A percentile compares a stretch with the other conserved stretches of the same genome.
Conservation (phyloP, 2,888 invertebrate genomes). For the Mycogona germanica region DNA sequence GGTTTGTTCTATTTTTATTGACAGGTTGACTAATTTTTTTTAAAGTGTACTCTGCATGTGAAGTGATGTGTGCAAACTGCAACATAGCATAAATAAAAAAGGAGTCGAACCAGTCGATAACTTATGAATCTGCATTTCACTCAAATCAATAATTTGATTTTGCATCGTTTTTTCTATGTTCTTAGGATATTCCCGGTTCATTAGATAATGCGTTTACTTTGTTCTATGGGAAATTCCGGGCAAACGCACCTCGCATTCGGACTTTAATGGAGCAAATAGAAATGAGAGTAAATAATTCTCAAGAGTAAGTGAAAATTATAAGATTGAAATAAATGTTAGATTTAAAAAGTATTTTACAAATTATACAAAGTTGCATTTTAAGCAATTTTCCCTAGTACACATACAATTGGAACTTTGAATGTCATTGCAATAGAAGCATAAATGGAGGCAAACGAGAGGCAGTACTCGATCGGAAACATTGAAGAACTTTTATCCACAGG, state of each 20-base stretch:
- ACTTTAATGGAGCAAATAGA: constrained; percentile 73
- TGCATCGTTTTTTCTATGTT: too few relatives aligned
- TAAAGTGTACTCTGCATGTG: not conserved
- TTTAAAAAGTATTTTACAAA: not conserved
- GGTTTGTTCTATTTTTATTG: constrained; percentile 25
- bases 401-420: too few relatives aligned
- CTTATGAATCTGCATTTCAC: too few relatives aligned
- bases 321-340: too few relatives aligned
- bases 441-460: too few relatives aligned
- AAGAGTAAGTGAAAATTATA: constrained; percentile 47
- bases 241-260: constrained; percentile 73
- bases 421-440: too few relatives aligned
- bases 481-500: too few relatives aligned
- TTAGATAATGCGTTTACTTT: constrained; percentile 53
- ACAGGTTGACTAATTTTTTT: not conserved
- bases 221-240: constrained; percentile 88
- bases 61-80: constrained; percentile 16
- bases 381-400: too few relatives aligned
- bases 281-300: constrained; percentile 52
- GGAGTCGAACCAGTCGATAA: too few relatives aligned
- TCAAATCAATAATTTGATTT: too few relatives aligned
- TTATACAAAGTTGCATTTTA: not conserved
- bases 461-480: too few relatives aligned
- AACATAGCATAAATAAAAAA: too few relatives aligned
- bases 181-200: constrained; percentile 29